Conservation (phyloP, 2,888 invertebrate species). For the Rotaria socialis region DNA sequence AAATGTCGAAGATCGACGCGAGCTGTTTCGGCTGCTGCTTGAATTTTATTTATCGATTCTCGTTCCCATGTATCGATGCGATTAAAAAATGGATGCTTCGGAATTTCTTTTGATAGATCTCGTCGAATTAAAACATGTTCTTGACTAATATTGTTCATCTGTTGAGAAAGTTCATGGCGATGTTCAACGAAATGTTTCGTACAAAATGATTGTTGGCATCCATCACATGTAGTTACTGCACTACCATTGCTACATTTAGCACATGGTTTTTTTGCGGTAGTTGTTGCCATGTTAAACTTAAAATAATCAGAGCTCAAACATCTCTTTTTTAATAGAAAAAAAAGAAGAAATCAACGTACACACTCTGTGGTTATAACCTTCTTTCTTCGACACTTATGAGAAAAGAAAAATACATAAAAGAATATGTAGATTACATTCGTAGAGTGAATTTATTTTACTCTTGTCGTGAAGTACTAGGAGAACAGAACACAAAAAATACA, state of each 20-base stretch:
- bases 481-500: neutral
- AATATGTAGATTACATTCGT: neutral
- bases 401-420: neutral
- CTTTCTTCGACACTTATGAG: neutral
- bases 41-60: neutral
- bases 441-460: neutral
- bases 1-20: neutral
- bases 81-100: neutral
- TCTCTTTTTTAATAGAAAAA: neutral
- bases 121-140: neutral
- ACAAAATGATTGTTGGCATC: slow-evolving; percentile 29
- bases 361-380: neutral
- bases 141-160: neutral
- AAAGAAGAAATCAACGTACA: neutral
- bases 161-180: slow-evolving; percentile 12
- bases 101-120: neutral
- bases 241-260: slow-evolving; percentile 6
- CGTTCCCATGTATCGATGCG: slow-evolving; percentile 25
- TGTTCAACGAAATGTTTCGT: neutral
- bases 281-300: neutral
- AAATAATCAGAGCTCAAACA: neutral
- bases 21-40: neutral
- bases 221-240: neutral
- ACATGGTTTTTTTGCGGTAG: neutral
- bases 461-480: neutral